Evolutionary conservation across 2,113 vertebrate species (phyloP).

Genomic region (Tauraco erythrolophus): DNA sequence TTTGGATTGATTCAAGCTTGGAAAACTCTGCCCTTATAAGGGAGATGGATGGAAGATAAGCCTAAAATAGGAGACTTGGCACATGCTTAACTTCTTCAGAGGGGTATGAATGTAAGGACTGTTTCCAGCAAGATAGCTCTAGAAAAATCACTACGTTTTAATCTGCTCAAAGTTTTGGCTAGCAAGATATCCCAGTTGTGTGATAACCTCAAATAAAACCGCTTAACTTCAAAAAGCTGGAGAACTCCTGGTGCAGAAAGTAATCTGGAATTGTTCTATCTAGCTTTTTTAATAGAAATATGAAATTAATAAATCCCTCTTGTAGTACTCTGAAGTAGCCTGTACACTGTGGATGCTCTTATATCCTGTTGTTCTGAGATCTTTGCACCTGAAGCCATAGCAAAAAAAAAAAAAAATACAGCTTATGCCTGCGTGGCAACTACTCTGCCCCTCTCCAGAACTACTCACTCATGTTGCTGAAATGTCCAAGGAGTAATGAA

Average conservation of each 20-base stretch:
- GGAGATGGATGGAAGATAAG: not conserved
- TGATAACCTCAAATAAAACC: not conserved
- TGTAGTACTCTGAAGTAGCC: not conserved
- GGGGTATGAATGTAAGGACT: not conserved
- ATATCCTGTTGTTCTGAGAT: not conserved
- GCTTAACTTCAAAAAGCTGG: not conserved
- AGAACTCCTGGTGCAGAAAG: not conserved
- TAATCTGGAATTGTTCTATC: not conserved
- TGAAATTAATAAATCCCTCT: not conserved
- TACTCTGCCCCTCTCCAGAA: not conserved
- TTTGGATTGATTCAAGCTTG: not conserved
- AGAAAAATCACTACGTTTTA: not conserved
- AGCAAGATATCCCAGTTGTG: not conserved
- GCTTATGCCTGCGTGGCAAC: not conserved
- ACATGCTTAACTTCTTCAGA: not conserved
- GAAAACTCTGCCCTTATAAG: constrained; percentile 31
- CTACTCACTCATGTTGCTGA: not conserved
- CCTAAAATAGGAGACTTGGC: constrained; percentile 27
- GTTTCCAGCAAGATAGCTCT: not conserved
- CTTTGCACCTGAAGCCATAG: not conserved
- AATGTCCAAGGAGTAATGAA: not conserved
- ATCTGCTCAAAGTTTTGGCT: not conserved
- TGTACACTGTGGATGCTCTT: not conserved
- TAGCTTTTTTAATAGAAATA: not conserved
- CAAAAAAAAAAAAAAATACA: not conserved